Conservation (phyloP, 2,113 vertebrate species). For the Tamias sibiricus region DNA sequence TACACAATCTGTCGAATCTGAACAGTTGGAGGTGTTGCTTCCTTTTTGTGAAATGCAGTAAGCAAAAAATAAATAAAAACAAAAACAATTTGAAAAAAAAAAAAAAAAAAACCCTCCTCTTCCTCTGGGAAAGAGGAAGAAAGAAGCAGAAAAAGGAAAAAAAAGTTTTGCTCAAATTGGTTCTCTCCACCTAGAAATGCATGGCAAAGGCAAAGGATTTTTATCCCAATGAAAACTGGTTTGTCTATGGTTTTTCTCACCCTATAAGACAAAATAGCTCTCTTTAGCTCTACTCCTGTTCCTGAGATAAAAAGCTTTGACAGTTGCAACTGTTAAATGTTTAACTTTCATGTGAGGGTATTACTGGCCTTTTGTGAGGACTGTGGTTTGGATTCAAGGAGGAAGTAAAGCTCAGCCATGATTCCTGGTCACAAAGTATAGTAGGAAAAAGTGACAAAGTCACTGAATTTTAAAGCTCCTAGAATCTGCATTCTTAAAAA, state of each 20-base stretch:
- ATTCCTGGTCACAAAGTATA: background rate
- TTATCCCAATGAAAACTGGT: background rate
- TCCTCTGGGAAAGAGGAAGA: background rate
- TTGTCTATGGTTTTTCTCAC: background rate
- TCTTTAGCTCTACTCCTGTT: background rate
- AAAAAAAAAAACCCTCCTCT: too few relatives aligned
- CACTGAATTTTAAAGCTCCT: background rate
- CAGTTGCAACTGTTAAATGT: background rate
- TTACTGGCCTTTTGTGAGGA: constrained; percentile 25
- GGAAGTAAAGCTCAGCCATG: background rate
- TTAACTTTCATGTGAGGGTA: background rate
- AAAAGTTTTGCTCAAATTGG: background rate
- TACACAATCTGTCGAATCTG: too few relatives aligned
- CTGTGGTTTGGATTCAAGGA: background rate
- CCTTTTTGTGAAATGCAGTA: too few relatives aligned
- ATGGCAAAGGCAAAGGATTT: background rate
- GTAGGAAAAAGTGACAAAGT: background rate
- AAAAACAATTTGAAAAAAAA: too few relatives aligned
- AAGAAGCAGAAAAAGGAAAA: background rate
- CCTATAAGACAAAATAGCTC: background rate
- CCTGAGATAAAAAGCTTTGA: background rate
- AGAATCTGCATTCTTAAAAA: background rate
- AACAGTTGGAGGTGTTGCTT: too few relatives aligned
- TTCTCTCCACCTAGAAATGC: background rate
- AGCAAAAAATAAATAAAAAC: too few relatives aligned